Percentiles rank a stretch among this genome's conserved stretches.
Evolutionary conservation across 2,888 invertebrate species (phyloP).

Genomic region (Andrena flavipes): DNA sequence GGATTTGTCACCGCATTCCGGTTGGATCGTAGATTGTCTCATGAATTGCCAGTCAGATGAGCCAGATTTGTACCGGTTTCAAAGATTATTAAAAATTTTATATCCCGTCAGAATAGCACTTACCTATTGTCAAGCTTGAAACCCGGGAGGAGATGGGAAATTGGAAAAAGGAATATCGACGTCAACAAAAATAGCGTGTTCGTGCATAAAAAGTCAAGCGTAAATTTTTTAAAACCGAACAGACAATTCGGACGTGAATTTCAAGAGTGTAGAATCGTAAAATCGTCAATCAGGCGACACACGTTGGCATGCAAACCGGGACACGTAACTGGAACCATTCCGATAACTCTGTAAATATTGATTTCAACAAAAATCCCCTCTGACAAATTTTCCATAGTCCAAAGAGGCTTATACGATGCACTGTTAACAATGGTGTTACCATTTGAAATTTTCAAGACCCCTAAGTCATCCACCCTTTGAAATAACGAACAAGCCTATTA

Average conservation of each 20-base stretch:
- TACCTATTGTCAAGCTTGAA: too few relatives aligned
- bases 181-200: background rate
- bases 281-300: conserved; percentile 4
- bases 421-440: background rate
- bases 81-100: too few relatives aligned
- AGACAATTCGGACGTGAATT: background rate
- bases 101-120: too few relatives aligned
- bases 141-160: too few relatives aligned
- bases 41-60: too few relatives aligned
- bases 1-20: conserved; percentile 23
- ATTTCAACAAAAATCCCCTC: conserved; percentile 5
- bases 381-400: background rate
- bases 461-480: background rate
- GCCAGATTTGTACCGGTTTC: too few relatives aligned
- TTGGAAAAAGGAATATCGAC: background rate
- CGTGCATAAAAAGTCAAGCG: background rate
- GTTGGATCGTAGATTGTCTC: background rate
- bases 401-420: background rate
- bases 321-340: background rate
- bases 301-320: conserved; percentile 11
- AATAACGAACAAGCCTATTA: background rate
- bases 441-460: background rate
- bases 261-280: background rate
- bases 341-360: conserved; percentile 18
- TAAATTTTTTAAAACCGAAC: background rate